A percentile compares a stretch with the other conserved stretches of the same genome.
Evolutionary conservation across 2,113 vertebrate genomes (phyloP).

Genomic region (Nicator chloris): DNA sequence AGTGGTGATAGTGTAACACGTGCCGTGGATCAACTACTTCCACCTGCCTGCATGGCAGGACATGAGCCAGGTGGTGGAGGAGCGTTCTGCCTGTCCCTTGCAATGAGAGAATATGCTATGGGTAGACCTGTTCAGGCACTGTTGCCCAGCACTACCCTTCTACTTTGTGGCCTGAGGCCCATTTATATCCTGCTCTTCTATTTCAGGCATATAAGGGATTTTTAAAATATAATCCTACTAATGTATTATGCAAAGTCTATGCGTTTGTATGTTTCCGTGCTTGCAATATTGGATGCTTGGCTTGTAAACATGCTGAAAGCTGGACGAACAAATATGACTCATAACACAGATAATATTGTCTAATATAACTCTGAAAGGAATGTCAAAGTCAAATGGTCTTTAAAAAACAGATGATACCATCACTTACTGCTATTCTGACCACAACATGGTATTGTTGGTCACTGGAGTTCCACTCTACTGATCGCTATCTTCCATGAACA

Average conservation of each 20-base stretch:
- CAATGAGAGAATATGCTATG: fast-evolving
- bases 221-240: neutral
- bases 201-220: neutral
- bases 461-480: neutral
- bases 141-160: neutral
- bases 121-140: neutral
- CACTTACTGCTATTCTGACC: neutral
- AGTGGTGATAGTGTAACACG: fast-evolving
- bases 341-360: neutral
- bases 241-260: neutral
- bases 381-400: neutral
- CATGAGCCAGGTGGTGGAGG: neutral
- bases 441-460: neutral
- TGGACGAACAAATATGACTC: neutral
- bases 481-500: neutral
- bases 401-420: fast-evolving
- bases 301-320: neutral
- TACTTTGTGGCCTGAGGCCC: neutral
- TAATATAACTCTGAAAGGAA: neutral
- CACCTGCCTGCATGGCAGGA: neutral
- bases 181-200: neutral
- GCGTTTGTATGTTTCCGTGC: neutral
- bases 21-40: neutral
- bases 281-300: neutral
- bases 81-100: neutral